Percentiles rank a stretch among this genome's conserved stretches.
Conservation (phyloP, 2,888 invertebrate species). For the Platycnemis pennipes region DNA sequence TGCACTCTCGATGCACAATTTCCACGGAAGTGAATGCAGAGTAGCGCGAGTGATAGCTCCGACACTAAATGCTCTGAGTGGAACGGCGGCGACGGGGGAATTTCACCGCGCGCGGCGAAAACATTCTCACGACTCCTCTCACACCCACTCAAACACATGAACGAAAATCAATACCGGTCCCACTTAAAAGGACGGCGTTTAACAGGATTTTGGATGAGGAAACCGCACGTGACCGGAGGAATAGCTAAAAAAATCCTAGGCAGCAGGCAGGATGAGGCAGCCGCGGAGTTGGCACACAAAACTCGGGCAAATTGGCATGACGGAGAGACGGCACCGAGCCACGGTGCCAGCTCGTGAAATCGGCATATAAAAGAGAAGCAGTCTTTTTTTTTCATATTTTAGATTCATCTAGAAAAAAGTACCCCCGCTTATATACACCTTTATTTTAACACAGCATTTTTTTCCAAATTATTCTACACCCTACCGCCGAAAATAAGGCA, state of each 20-base stretch:
- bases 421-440: no score
- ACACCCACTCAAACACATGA: not conserved
- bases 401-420: no score
- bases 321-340: not conserved
- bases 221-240: not conserved
- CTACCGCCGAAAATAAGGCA: no score
- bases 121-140: not conserved
- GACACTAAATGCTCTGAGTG: not conserved
- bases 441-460: no score
- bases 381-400: no score
- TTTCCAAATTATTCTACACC: no score
- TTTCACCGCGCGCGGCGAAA: not conserved
- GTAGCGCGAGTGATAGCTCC: not conserved
- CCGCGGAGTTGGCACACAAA: not conserved
- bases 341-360: not conserved
- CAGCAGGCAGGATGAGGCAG: not conserved
- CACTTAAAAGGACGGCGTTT: constrained; percentile 3
- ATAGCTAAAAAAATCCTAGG: not conserved
- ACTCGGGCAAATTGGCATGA: not conserved
- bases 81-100: not conserved
- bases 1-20: not conserved
- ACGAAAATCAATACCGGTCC: constrained; percentile 10
- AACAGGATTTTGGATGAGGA: not conserved
- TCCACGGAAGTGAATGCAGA: not conserved
- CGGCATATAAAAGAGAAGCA: not conserved